Evolutionary conservation across 2,797 vertebrate genomes (phyloP).

Genomic region (Gambusia yucatana): DNA sequence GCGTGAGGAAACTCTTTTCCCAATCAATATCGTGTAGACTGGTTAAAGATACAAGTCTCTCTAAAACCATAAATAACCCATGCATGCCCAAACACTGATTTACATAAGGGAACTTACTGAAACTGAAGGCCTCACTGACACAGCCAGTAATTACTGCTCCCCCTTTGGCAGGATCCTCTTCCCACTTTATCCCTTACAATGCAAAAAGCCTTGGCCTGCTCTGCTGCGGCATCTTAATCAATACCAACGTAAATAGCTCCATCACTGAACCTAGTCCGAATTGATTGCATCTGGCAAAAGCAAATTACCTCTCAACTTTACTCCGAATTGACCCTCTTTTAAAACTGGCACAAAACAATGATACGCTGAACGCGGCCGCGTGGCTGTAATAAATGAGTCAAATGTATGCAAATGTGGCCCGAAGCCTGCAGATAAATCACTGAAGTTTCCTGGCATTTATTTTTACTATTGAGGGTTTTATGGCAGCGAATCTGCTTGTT

Average conservation of each 20-base stretch:
- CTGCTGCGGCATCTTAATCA: slow-evolving; percentile 59
- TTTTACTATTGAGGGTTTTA: slow-evolving; percentile 24
- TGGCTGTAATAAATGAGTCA: slow-evolving; percentile 18
- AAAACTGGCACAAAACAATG: slow-evolving; percentile 20
- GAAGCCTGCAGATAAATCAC: slow-evolving; percentile 12
- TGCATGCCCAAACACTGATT: background rate
- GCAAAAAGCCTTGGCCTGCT: slow-evolving; percentile 30
- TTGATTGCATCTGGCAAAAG: slow-evolving; percentile 50
- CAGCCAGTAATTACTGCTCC: slow-evolving; percentile 38
- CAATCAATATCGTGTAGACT: background rate
- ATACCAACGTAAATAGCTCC: slow-evolving; percentile 55
- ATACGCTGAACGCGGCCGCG: background rate
- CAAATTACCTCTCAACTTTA: slow-evolving; percentile 56
- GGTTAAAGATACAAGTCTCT: slow-evolving; percentile 17
- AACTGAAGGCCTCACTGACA: slow-evolving; percentile 24
- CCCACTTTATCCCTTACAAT: slow-evolving; percentile 35
- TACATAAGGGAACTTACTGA: background rate
- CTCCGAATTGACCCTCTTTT: slow-evolving; percentile 45
- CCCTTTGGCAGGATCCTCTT: slow-evolving; percentile 26
- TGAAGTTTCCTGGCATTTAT: slow-evolving; percentile 35
- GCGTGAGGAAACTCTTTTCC: background rate
- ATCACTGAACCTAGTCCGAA: slow-evolving; percentile 50
- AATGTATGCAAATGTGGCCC: slow-evolving; percentile 19
- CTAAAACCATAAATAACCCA: background rate
- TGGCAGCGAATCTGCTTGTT: slow-evolving; percentile 31